Evolutionary conservation across 2,797 vertebrate genomes (phyloP).

Genomic region (Rhyacichthys aspro): DNA sequence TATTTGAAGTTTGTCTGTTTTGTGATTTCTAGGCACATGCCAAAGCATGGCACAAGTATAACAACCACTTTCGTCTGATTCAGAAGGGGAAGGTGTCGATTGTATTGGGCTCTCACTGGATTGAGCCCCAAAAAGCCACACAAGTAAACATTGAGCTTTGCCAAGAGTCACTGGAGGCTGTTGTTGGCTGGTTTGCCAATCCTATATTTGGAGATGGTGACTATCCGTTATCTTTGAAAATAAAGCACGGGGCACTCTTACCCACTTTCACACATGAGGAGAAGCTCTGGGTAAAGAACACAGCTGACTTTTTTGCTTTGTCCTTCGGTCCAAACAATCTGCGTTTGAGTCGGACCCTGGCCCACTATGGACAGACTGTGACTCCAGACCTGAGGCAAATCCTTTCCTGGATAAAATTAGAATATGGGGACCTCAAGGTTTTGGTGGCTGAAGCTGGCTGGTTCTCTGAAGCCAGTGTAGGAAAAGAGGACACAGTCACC

Average conservation of each 20-base stretch:
- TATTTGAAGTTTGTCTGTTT: slow-evolving; percentile 10
- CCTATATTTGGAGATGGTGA: slow-evolving; percentile 91
- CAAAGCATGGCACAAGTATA: slow-evolving; percentile 90
- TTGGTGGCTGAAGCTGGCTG: slow-evolving; percentile 93
- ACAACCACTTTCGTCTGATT: slow-evolving; percentile 79
- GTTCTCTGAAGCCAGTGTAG: slow-evolving; percentile 88
- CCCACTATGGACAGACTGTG: slow-evolving; percentile 82
- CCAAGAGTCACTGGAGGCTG: slow-evolving; percentile 88
- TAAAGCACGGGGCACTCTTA: slow-evolving; percentile 67
- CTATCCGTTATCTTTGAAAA: slow-evolving; percentile 87
- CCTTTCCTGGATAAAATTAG: slow-evolving; percentile 90
- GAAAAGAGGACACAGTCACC: slow-evolving; percentile 89
- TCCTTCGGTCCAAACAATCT: slow-evolving; percentile 94
- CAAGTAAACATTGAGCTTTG: slow-evolving; percentile 78
- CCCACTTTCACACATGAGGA: slow-evolving; percentile 86
- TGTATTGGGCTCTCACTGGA: slow-evolving; percentile 93
- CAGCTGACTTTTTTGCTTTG: slow-evolving; percentile 94
- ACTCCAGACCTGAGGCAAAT: slow-evolving; percentile 85
- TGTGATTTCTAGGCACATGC: slow-evolving; percentile 89
- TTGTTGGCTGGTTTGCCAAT: slow-evolving; percentile 93
- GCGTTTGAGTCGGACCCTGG: slow-evolving; percentile 75
- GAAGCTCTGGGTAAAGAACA: slow-evolving; percentile 82
- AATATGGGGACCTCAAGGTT: slow-evolving; percentile 85
- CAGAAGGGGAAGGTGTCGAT: slow-evolving; percentile 91
- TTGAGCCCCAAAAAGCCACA: slow-evolving; percentile 82